Evolutionary conservation across 2,888 invertebrate species (phyloP).

Genomic region (Tetheella fluctuosa): DNA sequence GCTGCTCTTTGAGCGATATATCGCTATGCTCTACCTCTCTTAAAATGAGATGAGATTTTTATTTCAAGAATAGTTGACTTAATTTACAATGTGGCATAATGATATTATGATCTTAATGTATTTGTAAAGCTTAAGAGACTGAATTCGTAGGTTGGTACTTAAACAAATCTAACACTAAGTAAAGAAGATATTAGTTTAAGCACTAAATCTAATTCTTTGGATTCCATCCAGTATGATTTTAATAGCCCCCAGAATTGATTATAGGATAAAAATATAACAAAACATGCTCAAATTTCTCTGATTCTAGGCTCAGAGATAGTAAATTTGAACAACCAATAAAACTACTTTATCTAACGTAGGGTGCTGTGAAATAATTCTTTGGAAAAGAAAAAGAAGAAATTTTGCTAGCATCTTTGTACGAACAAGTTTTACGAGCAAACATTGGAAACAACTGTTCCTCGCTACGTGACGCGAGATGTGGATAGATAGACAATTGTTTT

Average conservation of each 20-base stretch:
- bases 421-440: constrained; percentile 62
- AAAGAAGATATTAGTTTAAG: no score
- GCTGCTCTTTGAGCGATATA: no score
- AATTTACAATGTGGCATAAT: no score
- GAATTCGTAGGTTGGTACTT: no score
- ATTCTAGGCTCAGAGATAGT: constrained; percentile 16
- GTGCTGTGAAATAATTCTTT: constrained; percentile 19
- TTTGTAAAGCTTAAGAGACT: no score
- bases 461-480: constrained; percentile 52
- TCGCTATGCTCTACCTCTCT: no score
- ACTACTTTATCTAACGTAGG: constrained; percentile 30
- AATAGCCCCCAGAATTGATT: not conserved
- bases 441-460: constrained; percentile 61
- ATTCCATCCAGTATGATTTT: not conserved
- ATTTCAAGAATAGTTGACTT: no score
- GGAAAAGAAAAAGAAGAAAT: constrained; percentile 23
- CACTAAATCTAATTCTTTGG: no score
- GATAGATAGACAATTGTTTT: constrained; percentile 50
- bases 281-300: not conserved
- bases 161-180: no score
- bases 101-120: no score
- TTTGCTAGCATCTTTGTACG: constrained; percentile 32
- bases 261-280: not conserved
- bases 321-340: constrained; percentile 28
- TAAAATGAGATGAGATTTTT: no score